phyloP scores from a whole-genome alignment of 1,140 invertebrate species.

The Drosophila parvula region DNA sequence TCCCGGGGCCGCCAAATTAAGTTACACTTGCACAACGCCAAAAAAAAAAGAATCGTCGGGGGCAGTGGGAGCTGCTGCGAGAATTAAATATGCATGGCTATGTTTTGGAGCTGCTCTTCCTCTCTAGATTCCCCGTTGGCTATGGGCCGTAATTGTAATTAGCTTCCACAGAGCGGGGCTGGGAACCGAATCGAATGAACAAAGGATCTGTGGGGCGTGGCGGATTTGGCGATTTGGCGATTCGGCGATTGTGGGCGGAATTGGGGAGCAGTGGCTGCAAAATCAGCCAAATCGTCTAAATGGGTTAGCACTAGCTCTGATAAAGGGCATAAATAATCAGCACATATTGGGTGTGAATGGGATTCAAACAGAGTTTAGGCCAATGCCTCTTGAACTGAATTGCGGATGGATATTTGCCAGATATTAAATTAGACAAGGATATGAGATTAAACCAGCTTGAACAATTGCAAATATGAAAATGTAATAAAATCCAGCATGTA shows the following conservation, averaged over 20 bases:
- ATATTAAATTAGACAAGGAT: neutral
- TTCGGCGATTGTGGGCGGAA: constrained; percentile 19
- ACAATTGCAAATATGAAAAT: neutral
- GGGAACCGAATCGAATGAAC: constrained; percentile 49
- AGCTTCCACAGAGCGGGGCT: constrained; percentile 37
- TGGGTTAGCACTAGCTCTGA: constrained; percentile 60
- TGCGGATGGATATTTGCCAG: neutral
- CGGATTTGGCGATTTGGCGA: neutral
- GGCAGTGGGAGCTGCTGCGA: constrained; percentile 19
- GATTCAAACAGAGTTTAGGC: constrained; percentile 24
- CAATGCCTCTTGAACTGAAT: constrained; percentile 3
- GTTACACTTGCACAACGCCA: constrained; percentile 75
- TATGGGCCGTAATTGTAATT: constrained; percentile 70
- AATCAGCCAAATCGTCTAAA: constrained; percentile 65
- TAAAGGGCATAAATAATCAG: constrained; percentile 66
- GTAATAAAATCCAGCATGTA: neutral
- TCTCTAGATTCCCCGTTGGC: constrained; percentile 7
- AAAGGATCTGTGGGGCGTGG: constrained; percentile 51
- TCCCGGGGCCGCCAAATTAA: constrained; percentile 58
- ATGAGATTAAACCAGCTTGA: neutral
- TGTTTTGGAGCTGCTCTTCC: constrained; percentile 49
- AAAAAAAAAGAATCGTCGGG: constrained; percentile 68
- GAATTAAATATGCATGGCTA: constrained; percentile 77
- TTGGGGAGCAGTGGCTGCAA: constrained; percentile 18
- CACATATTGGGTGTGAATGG: constrained; percentile 36